phyloP scores from a whole-genome alignment of 2,888 invertebrate genomes.

The Petrophora chlorosata region DNA sequence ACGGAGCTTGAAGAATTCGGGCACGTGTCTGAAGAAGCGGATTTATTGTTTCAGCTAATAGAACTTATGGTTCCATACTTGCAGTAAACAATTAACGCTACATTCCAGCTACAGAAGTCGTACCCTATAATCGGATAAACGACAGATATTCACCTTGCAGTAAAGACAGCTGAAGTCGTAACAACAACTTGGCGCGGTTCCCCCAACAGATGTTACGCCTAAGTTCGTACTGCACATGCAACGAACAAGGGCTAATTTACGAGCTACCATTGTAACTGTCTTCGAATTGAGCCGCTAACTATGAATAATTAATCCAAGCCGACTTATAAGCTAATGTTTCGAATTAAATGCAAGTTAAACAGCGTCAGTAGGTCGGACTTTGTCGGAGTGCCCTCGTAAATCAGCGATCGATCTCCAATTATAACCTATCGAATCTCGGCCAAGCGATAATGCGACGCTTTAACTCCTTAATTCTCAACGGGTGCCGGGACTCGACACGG shows the following conservation, averaged over 20 bases:
- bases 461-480: conserved; percentile 34
- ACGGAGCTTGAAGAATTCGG: conserved; percentile 23
- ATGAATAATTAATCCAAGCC: conserved; percentile 28
- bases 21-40: conserved; percentile 28
- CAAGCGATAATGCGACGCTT: conserved; percentile 59
- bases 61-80: conserved; percentile 20
- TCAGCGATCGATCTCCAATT: conserved; percentile 59
- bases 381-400: conserved; percentile 47
- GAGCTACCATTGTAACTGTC: conserved; percentile 30
- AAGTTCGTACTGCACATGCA: not conserved
- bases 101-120: conserved; percentile 10
- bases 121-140: conserved; percentile 4
- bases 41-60: conserved; percentile 38
- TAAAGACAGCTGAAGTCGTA: conserved; percentile 7
- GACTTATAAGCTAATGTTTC: conserved; percentile 21
- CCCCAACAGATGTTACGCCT: conserved; percentile 10
- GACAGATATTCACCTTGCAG: conserved; percentile 3
- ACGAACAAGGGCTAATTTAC: conserved; percentile 26
- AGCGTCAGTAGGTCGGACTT: conserved; percentile 51
- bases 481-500: conserved; percentile 30
- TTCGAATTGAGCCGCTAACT: conserved; percentile 20
- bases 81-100: conserved; percentile 4
- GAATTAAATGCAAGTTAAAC: conserved; percentile 40
- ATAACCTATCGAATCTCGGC: conserved; percentile 57
- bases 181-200: conserved; percentile 11